A percentile compares a stretch with the other conserved stretches of the same genome.
These are phyloP conservation scores for Parnassius mnemosyne DNA, from an alignment of 2,888 invertebrate genomes.

Conservation along the genomic window DNA sequence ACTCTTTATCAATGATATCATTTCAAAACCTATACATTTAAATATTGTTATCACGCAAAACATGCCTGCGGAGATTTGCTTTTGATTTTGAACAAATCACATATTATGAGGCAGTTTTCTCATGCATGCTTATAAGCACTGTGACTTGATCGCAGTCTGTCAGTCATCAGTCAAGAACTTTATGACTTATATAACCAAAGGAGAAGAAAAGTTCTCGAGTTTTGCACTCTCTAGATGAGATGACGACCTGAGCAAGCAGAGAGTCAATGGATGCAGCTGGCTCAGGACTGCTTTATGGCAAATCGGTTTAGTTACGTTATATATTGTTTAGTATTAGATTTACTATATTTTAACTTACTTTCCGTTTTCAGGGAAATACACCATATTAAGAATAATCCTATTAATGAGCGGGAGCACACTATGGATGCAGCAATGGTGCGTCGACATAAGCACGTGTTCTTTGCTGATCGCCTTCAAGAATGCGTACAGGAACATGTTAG, in stretches of 20 bases:
- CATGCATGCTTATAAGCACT: constrained; percentile 17
- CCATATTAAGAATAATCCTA: constrained; percentile 71
- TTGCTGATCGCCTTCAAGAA: constrained; percentile 86
- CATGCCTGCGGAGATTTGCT: constrained; percentile 52
- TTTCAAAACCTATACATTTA: constrained; percentile 43
- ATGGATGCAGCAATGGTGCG: constrained; percentile 77
- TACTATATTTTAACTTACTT: neutral
- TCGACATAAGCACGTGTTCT: constrained; percentile 82
- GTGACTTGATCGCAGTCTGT: neutral
- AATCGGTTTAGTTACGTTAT: too few relatives aligned
- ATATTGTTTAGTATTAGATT: too few relatives aligned
- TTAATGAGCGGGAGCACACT: constrained; percentile 67
- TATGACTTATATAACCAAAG: too few relatives aligned
- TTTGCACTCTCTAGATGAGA: too few relatives aligned
- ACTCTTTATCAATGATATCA: constrained; percentile 50
- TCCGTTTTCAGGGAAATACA: constrained; percentile 76
- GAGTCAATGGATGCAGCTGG: too few relatives aligned
- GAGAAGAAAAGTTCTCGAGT: too few relatives aligned
- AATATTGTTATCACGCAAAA: constrained; percentile 44
- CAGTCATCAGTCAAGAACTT: too few relatives aligned
- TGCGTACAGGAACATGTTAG: constrained; percentile 82
- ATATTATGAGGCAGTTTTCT: constrained; percentile 16
- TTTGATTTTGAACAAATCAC: constrained; percentile 40
- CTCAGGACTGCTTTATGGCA: too few relatives aligned
- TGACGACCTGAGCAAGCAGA: too few relatives aligned